Evolutionary conservation across 2,113 vertebrate species (phyloP).

Genomic region (Alectura lathami): DNA sequence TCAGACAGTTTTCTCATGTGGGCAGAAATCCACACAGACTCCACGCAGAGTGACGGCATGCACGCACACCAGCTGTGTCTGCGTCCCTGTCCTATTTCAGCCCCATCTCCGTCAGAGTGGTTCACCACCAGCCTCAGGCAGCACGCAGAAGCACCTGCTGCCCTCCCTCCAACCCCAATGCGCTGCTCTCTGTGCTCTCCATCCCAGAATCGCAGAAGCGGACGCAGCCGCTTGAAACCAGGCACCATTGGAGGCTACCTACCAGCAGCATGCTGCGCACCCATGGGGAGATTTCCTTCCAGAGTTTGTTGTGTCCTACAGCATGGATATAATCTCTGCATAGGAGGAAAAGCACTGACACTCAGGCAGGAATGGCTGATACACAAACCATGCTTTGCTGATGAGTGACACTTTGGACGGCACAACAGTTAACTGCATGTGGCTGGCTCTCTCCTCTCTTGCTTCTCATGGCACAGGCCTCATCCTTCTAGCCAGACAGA

Average conservation of each 20-base stretch:
- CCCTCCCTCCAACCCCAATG: not conserved
- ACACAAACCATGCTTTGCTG: not conserved
- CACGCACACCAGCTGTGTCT: not conserved
- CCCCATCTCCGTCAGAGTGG: not conserved
- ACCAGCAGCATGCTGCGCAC: not conserved
- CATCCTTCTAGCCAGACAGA: conserved; percentile 36
- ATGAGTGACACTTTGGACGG: not conserved
- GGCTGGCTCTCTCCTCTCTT: not conserved
- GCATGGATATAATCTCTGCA: not conserved
- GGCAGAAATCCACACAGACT: not conserved
- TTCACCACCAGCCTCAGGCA: not conserved
- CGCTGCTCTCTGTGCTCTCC: not conserved
- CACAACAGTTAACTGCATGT: not conserved
- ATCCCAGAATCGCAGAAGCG: not conserved
- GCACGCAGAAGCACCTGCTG: not conserved
- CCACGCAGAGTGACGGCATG: rapidly evolving
- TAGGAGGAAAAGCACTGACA: not conserved
- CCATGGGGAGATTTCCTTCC: not conserved
- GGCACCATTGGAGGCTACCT: rapidly evolving
- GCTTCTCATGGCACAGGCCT: not conserved
- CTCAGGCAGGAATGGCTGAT: not conserved
- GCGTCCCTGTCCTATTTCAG: not conserved
- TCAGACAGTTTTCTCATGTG: not conserved
- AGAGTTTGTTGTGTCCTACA: not conserved
- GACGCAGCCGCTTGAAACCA: not conserved